phyloP scores from a whole-genome alignment of 2,888 invertebrate species.

The Hypselothyrea guttata region DNA sequence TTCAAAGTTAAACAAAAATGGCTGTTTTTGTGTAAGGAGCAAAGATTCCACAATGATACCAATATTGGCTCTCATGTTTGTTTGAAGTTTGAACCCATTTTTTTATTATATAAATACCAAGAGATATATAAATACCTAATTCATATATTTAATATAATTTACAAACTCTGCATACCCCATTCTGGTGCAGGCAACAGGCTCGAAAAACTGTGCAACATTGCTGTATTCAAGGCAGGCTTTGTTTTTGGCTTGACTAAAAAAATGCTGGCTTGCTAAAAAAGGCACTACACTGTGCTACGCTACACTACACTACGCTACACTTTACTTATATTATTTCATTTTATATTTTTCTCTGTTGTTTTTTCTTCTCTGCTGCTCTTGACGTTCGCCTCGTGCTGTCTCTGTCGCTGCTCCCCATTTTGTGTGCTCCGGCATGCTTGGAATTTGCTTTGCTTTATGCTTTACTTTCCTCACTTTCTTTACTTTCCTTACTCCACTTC shows the following conservation, averaged over 20 bases:
- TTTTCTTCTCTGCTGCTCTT: conserved; percentile 54
- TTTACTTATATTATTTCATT: conserved; percentile 20
- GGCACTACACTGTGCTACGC: conserved; percentile 20
- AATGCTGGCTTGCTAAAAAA: conserved; percentile 32
- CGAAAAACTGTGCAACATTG: conserved; percentile 35
- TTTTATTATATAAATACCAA: too few relatives aligned
- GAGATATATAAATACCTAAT: too few relatives aligned
- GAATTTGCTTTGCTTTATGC: conserved; percentile 78
- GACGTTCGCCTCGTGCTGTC: conserved; percentile 36
- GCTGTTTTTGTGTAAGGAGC: too few relatives aligned
- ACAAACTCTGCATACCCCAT: too few relatives aligned
- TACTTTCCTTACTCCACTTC: background rate
- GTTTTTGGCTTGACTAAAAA: conserved; percentile 17
- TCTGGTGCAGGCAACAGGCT: too few relatives aligned
- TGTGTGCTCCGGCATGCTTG: conserved; percentile 69
- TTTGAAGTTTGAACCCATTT: too few relatives aligned
- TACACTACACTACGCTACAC: conserved; percentile 23
- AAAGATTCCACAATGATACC: too few relatives aligned
- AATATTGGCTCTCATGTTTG: too few relatives aligned
- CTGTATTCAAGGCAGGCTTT: conserved; percentile 33
- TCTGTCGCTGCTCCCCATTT: conserved; percentile 35
- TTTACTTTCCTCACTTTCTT: conserved; percentile 10
- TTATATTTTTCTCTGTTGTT: conserved; percentile 17
- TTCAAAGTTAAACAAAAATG: too few relatives aligned
- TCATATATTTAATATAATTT: too few relatives aligned